These are phyloP conservation scores for Sthenelais limicola DNA, from an alignment of 2,888 invertebrate species.

Conservation along the genomic window DNA sequence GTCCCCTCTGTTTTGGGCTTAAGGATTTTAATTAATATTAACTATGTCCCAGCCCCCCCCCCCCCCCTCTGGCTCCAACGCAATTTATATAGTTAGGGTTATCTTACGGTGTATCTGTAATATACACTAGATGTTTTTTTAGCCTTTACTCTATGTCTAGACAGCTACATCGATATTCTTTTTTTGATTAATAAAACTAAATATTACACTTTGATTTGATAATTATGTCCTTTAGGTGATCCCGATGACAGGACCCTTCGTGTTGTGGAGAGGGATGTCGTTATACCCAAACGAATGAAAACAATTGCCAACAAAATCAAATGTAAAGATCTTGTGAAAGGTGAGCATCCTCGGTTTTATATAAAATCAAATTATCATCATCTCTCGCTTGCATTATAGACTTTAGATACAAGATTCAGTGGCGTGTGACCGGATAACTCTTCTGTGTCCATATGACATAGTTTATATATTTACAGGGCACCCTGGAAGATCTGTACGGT, in stretches of 20 bases:
- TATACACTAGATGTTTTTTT: too few species aligned
- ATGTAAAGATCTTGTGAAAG: slow-evolving; percentile 82
- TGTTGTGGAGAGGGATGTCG: slow-evolving; percentile 89
- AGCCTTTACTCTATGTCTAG: too few species aligned
- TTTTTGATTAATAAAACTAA: too few species aligned
- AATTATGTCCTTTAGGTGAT: slow-evolving; percentile 78
- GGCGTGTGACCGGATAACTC: neutral
- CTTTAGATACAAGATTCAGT: neutral
- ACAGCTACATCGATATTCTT: too few species aligned
- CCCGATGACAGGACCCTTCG: slow-evolving; percentile 87
- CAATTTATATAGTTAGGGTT: too few species aligned
- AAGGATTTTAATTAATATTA: too few species aligned
- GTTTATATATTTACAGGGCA: too few species aligned
- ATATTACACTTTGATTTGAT: neutral
- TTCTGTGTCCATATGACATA: neutral
- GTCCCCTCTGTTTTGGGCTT: too few species aligned
- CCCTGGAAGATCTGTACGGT: neutral
- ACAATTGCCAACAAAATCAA: slow-evolving; percentile 85
- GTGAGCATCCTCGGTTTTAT: slow-evolving; percentile 67
- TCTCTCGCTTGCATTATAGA: neutral
- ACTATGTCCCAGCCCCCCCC: too few species aligned
- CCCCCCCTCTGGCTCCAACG: too few species aligned
- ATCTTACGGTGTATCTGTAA: too few species aligned
- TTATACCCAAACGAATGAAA: slow-evolving; percentile 91
- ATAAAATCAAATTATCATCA: neutral